Evolutionary conservation across 2,888 invertebrate species (phyloP), one percentile per base, ranked within the genome.

Genomic region (Eupithecia vulgata): DNA sequence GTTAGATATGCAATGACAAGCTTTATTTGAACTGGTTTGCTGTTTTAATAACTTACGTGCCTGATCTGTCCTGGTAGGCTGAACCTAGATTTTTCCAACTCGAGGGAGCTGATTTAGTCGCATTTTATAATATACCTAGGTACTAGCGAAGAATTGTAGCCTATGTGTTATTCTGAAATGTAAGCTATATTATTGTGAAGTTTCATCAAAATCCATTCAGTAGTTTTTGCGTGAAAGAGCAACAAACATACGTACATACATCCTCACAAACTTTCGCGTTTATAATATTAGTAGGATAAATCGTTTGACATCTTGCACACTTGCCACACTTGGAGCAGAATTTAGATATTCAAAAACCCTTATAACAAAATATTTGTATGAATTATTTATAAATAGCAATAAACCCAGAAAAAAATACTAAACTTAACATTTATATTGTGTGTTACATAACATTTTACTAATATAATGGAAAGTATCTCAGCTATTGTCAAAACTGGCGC

Each of bases 391-490:
- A 35, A 25, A 64, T 35, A 35, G 21, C 37, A 21, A 65, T 42
- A 65, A 40, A 65, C 21, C 65, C 15, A 65, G 21, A 42, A 35
- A 37, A 25, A 57, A 61, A 1, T 25, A 65, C 25, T 21, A 21
- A 64, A 40, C 21, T 12, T 40, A 65, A 40, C n/a, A 40, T n/a
- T 65, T 61, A 21, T 40, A 65, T 40, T 1, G 6, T 0, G 25
- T 65, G 48, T 71, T 67, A 67, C 13, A 5, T 52, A 42, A 68
- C 37, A 37, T 72, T 59, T 42, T n/a, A 48, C 48, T 45, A 62
- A 45, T 61, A 35, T 62, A 71, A 72, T 66, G 69, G 68, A 69
- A 69, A 69, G 68, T 68, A n/a, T 21, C 62, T 35, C 62, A 35
- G n/a, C 4, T 64, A 35, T 35, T 65, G 42, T 37, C 37, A 40